Conservation (phyloP, 2,888 invertebrate genomes). For the Drosophila meridionalis region DNA sequence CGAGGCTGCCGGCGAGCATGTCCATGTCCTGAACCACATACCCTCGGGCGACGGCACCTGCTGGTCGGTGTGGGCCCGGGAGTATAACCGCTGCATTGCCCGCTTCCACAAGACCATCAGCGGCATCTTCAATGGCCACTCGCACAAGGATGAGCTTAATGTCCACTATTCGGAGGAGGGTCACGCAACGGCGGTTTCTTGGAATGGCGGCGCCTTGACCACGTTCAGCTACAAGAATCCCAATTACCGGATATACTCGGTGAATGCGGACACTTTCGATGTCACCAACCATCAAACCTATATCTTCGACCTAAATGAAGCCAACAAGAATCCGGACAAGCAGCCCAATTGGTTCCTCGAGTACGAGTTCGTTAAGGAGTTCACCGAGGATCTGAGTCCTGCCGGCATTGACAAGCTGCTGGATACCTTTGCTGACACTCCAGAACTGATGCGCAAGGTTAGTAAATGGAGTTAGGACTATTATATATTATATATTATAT, state of each 20-base stretch:
- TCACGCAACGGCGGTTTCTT: conserved; percentile 88
- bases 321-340: conserved; percentile 87
- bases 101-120: conserved; percentile 91
- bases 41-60: conserved; percentile 90
- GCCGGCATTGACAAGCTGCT: conserved; percentile 88
- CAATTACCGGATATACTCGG: conserved; percentile 91
- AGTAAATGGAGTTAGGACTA: background rate
- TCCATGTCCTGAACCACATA: conserved; percentile 94
- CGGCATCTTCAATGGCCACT: conserved; percentile 93
- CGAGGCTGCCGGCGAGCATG: conserved; percentile 90
- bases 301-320: conserved; percentile 90
- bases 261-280: conserved; percentile 87
- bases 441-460: conserved; percentile 74
- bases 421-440: conserved; percentile 85
- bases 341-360: conserved; percentile 90
- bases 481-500: background rate
- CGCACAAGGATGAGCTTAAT: conserved; percentile 90
- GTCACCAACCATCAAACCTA: conserved; percentile 89
- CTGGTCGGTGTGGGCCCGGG: conserved; percentile 89
- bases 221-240: conserved; percentile 90
- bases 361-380: conserved; percentile 90
- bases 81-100: conserved; percentile 89
- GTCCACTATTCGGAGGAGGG: conserved; percentile 87
- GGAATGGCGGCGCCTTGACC: conserved; percentile 93
- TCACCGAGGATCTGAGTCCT: conserved; percentile 88